phyloP scores from a whole-genome alignment of 2,888 invertebrate genomes.

The Tubulanus polymorphus region DNA sequence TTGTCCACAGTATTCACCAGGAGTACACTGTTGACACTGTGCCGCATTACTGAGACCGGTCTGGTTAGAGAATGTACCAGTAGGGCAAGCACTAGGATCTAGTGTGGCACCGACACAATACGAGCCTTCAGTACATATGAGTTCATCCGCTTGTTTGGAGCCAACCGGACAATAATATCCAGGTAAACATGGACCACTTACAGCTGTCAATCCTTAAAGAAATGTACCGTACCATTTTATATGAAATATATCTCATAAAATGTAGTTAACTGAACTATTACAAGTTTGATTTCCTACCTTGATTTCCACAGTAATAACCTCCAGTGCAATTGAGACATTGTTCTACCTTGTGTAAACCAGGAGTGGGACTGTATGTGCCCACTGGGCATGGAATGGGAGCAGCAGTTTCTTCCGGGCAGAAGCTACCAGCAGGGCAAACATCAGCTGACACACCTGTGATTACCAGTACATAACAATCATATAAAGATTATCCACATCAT shows the following conservation, averaged over 20 bases:
- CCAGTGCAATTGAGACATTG: slow-evolving; percentile 49
- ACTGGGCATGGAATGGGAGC: slow-evolving; percentile 43
- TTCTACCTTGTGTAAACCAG: slow-evolving; percentile 24
- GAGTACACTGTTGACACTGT: slow-evolving; percentile 37
- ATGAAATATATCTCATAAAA: too few relatives aligned
- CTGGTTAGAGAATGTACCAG: slow-evolving; percentile 45
- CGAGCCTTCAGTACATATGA: slow-evolving; percentile 39
- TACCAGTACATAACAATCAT: too few relatives aligned
- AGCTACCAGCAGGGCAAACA: slow-evolving; percentile 42
- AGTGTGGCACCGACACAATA: slow-evolving; percentile 40
- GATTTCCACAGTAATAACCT: slow-evolving; percentile 44
- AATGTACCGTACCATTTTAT: too few relatives aligned
- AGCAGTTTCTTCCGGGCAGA: slow-evolving; percentile 41
- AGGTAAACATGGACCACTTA: slow-evolving; percentile 35
- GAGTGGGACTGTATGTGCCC: slow-evolving; percentile 38
- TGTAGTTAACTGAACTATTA: too few relatives aligned
- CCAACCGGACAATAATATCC: slow-evolving; percentile 44
- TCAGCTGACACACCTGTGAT: slow-evolving; percentile 32
- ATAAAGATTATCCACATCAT: too few relatives aligned
- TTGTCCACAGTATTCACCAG: slow-evolving; percentile 43
- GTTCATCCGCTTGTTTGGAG: slow-evolving; percentile 29
- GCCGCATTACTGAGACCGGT: slow-evolving; percentile 26
- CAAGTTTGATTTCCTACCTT: too few relatives aligned
- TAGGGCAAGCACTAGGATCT: slow-evolving; percentile 37
- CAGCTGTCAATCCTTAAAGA: slow-evolving; percentile 34